Conservation (phyloP, 1,140 invertebrate genomes). For the Zophobas morio region DNA sequence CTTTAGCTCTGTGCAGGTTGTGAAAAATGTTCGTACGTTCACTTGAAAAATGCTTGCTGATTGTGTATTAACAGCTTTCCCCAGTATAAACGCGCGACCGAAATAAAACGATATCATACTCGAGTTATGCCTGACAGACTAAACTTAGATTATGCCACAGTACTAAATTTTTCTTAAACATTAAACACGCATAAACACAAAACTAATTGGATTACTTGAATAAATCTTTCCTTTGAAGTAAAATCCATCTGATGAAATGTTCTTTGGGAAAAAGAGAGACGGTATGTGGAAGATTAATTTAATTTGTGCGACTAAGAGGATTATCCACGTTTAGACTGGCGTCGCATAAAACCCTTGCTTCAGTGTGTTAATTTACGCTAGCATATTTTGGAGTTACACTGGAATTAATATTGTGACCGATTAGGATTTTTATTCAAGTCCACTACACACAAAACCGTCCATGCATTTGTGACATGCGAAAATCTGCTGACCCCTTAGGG, state of each 20-base stretch:
- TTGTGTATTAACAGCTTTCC: not conserved
- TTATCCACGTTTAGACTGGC: slow-evolving; percentile 31
- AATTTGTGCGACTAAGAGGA: slow-evolving; percentile 42
- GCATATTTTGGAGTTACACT: slow-evolving; percentile 18
- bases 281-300: slow-evolving; percentile 40
- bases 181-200: slow-evolving; percentile 19
- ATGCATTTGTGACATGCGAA: not conserved
- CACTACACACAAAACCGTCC: not conserved
- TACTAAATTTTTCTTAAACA: slow-evolving; percentile 12
- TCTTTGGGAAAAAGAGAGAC: slow-evolving; percentile 36
- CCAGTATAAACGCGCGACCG: not conserved
- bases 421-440: slow-evolving; percentile 1
- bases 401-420: not conserved
- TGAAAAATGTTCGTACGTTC: not conserved
- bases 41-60: not conserved
- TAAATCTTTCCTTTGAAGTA: slow-evolving; percentile 37
- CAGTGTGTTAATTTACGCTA: slow-evolving; percentile 27
- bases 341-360: slow-evolving; percentile 27
- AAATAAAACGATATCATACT: not conserved
- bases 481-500: not conserved
- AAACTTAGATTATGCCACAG: slow-evolving; percentile 7
- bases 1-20: too few relatives aligned
- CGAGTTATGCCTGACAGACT: slow-evolving; percentile 3
- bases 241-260: slow-evolving; percentile 37
- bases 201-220: slow-evolving; percentile 42